A percentile compares a stretch with the other conserved stretches of the same genome.
These are phyloP conservation scores for Diabrotica virgifera DNA, from an alignment of 1,140 invertebrate species.

Conservation along the genomic window DNA sequence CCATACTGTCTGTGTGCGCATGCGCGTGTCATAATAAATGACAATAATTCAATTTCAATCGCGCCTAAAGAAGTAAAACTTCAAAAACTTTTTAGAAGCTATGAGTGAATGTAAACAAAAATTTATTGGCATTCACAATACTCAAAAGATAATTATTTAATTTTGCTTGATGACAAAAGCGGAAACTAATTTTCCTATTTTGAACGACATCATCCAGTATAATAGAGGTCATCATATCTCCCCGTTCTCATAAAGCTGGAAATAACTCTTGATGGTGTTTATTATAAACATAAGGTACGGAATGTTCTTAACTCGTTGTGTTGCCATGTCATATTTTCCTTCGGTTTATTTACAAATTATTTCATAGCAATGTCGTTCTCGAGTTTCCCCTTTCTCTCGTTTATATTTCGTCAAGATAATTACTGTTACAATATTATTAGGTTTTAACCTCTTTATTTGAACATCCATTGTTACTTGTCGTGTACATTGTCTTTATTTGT, in stretches of 20 bases:
- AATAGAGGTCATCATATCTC: not conserved
- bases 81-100: no score
- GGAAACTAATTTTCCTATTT: no score
- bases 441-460: not conserved
- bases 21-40: no score
- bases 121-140: no score
- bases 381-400: not conserved
- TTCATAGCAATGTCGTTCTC: not conserved
- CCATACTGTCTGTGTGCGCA: no score
- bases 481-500: no score
- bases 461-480: not conserved
- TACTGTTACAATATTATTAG: constrained; percentile 1
- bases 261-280: constrained; percentile 26
- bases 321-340: constrained; percentile 17
- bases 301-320: constrained; percentile 30
- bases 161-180: no score
- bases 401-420: not conserved
- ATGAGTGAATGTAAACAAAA: no score
- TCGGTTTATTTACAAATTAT: constrained; percentile 23
- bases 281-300: constrained; percentile 26
- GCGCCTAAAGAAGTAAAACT: no score
- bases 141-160: no score
- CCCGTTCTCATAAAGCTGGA: not conserved
- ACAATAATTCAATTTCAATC: no score
- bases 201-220: not conserved